Evolutionary conservation across 2,888 invertebrate species (phyloP), one percentile per base, ranked within the genome.

Genomic region (Merodon equestris): DNA sequence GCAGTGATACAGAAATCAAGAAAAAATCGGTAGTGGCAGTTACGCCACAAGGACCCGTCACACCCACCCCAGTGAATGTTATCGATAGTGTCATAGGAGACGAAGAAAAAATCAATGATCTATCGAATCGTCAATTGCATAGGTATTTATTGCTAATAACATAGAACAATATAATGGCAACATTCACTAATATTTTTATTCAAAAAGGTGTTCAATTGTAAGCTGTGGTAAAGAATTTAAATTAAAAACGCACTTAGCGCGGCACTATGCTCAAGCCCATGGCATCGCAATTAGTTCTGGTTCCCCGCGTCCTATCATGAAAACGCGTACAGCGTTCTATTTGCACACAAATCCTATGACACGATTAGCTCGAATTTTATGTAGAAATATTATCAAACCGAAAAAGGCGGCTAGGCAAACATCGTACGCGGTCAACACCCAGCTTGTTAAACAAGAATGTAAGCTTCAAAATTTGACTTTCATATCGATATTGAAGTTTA

Each of bases 181-280:
- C 1, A n/a, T 27, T 13, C n/a, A n/a, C n/a, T n/a, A n/a, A n/a
- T 27, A 27, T 27, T 27, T 27, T 10, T 36, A 36, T 36, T 36
- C 36, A 36, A 3, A 40, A 87, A 94, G 96, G 86, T 98, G 97
- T 91, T 95, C 95, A 84, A 95, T 96, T 84, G 93, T 94, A 84
- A 95, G 95, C 84, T 98, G 98, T 90, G 95, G 95, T 72, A 97
- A 97, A 92, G 97, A 98, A 90, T 98, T 98, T 90, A 97, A 97
- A 89, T 90, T 97, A 85, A 98, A 97, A 90, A 95, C 97, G 75
- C 97, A 98, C 89, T 91, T 98, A 84, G 96, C 95, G 81, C 93
- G 97, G 77, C 98, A 98, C 90, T 95, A 97, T 90, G 97, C 96
- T 67, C 96, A 96, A 83, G 95, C 96, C 68, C 98, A 98, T 90